Evolutionary conservation across 2,797 vertebrate genomes (phyloP), one percentile per base, ranked within the genome.

Genomic region (Rhodeus uyekii): DNA sequence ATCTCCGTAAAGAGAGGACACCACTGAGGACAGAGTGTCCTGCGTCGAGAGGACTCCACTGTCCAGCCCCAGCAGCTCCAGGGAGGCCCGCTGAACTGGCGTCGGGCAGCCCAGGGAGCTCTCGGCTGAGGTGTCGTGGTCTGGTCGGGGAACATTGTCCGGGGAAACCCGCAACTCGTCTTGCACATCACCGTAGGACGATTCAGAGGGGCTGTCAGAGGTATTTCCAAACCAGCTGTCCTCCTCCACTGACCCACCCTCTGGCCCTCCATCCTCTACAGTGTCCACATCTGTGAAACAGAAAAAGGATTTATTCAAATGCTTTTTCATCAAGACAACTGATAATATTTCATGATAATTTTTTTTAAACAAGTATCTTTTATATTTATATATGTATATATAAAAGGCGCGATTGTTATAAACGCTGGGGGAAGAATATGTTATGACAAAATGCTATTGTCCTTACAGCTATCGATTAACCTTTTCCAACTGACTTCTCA

Each of bases 171-270:
- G 95, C 84, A 93, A 94, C 89, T 98, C 97, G 85, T 99, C 98
- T 93, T 93, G 94, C 48, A 90, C 94, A 88, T 99, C 98, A 86
- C 97, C 97, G 88, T 97, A 99, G 61, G 98, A 99, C 0, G 94
- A 97, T 93, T 98, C 97, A 8, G 95, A 95, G 75, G 94, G 95
- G 0, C 94, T 93, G 91, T 95, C 94, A 16, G 94, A 95, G 69
- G 96, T 95, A 88, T 97, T 98, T 90, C 96, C 97, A 93, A 96
- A 99, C 98, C 98, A 99, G 91, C 90, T 94, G 75, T 98, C 98
- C 87, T 99, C 97, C 90, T 98, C 97, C 87, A 95, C 97, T 89
- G 96, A 94, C 80, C 95, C 94, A 68, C 92, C 93, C 90, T 96
- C 95, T 72, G 93, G 94, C 91, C 96, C 96, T 88, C 95, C 97